Conservation (phyloP, 2,113 vertebrate species). For the Colistium nudipinnis region DNA sequence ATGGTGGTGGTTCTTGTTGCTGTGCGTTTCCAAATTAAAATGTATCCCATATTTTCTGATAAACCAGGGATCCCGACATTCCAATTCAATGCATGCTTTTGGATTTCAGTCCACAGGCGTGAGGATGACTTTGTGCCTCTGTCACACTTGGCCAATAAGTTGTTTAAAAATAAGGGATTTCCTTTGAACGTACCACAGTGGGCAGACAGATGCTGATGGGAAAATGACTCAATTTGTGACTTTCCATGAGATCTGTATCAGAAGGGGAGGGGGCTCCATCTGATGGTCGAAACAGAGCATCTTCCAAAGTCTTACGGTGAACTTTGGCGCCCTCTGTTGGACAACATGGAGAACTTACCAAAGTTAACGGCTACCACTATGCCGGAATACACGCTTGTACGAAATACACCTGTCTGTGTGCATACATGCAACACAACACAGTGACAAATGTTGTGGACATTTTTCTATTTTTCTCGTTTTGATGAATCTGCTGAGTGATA, state of each 20-base stretch:
- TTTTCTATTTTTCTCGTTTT: too few relatives aligned
- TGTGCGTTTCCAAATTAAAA: not conserved
- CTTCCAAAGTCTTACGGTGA: fast-evolving
- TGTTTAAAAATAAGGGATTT: too few relatives aligned
- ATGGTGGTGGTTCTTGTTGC: not conserved
- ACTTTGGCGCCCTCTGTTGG: slow-evolving; percentile 41
- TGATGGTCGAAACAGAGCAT: slow-evolving; percentile 13
- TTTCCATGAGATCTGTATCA: not conserved
- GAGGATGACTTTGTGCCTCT: not conserved
- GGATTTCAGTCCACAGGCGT: not conserved
- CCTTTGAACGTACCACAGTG: not conserved
- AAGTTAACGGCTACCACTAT: not conserved
- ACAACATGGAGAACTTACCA: not conserved
- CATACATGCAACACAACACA: too few relatives aligned
- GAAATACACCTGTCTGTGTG: too few relatives aligned
- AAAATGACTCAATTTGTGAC: slow-evolving; percentile 22
- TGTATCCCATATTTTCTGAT: too few relatives aligned
- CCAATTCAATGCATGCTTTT: not conserved
- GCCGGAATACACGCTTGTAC: too few relatives aligned
- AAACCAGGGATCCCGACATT: not conserved
- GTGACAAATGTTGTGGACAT: too few relatives aligned
- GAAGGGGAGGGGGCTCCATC: slow-evolving; percentile 33
- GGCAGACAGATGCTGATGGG: not conserved
- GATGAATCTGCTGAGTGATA: not conserved
- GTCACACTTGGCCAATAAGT: too few relatives aligned